Evolutionary conservation across 2,888 invertebrate species (phyloP).

Genomic region (Aphidoletes aphidimyza): DNA sequence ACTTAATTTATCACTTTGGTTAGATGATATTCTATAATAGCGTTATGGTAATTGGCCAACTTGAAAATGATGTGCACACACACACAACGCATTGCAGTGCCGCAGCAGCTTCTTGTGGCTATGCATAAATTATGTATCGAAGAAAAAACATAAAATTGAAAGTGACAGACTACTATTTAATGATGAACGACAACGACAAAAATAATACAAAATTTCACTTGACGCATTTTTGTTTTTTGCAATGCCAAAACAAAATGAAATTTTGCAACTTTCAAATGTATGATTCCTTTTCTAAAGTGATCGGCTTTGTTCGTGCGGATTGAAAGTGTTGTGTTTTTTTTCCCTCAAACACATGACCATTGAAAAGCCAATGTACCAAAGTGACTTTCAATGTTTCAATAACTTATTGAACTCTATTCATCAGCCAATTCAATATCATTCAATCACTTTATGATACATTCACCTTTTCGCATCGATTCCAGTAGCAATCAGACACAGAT

Average conservation of each 20-base stretch:
- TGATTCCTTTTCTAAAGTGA: neutral
- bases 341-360: no score
- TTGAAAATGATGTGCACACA: neutral
- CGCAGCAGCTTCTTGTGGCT: neutral
- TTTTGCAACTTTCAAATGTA: conserved; percentile 24
- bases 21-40: conserved; percentile 46
- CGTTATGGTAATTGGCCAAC: conserved; percentile 32
- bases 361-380: neutral
- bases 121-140: neutral
- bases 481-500: neutral
- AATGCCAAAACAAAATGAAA: no score
- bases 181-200: neutral
- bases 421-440: neutral
- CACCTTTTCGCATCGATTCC: conserved; percentile 25
- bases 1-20: conserved; percentile 30
- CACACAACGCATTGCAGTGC: no score
- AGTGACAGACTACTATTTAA: conserved; percentile 41
- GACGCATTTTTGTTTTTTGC: neutral
- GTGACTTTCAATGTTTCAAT: neutral
- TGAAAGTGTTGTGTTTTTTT: neutral
- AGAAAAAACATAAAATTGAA: conserved; percentile 40
- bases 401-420: neutral
- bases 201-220: conserved; percentile 26
- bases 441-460: conserved; percentile 9
- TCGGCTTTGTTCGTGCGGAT: neutral